phyloP scores from a whole-genome alignment of 2,888 invertebrate species.

The Erebia palarica region DNA sequence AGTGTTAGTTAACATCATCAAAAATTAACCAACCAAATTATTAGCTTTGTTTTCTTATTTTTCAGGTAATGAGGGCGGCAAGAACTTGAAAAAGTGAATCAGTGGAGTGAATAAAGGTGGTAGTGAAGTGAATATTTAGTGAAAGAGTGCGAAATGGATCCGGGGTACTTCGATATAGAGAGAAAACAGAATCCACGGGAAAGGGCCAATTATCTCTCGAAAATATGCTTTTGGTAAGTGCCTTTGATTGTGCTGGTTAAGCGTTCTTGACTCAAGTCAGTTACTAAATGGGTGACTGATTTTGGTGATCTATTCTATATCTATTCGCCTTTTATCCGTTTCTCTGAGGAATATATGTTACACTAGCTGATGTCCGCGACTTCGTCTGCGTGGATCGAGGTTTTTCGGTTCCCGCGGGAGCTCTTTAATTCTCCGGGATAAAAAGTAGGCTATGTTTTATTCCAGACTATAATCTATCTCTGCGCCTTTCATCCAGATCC shows the following conservation, averaged over 20 bases:
- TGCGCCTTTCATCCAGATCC: too few relatives aligned
- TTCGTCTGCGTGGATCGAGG: too few relatives aligned
- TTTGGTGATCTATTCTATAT: too few relatives aligned
- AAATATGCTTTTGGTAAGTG: slow-evolving; percentile 85
- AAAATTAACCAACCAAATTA: not conserved
- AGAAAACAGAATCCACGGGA: slow-evolving; percentile 84
- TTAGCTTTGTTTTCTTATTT: not conserved
- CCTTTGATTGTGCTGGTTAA: not conserved
- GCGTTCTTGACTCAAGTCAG: not conserved
- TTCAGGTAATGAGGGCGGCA: slow-evolving; percentile 14
- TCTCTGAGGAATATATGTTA: too few relatives aligned
- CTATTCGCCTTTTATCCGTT: too few relatives aligned
- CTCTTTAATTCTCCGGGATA: too few relatives aligned
- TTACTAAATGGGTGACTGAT: too few relatives aligned
- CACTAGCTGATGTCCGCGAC: too few relatives aligned
- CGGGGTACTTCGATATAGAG: slow-evolving; percentile 75
- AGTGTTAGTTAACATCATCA: too few relatives aligned
- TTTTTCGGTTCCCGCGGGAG: too few relatives aligned
- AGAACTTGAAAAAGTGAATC: slow-evolving; percentile 5
- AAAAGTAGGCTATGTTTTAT: too few relatives aligned
- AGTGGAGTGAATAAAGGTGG: slow-evolving; percentile 9
- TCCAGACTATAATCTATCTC: too few relatives aligned
- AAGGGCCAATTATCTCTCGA: slow-evolving; percentile 84
- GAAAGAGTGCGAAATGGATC: slow-evolving; percentile 66
- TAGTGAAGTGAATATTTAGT: slow-evolving; percentile 10